Evolutionary conservation across 2,797 vertebrate species (phyloP).

Genomic region (Chiloscyllium punctatum): DNA sequence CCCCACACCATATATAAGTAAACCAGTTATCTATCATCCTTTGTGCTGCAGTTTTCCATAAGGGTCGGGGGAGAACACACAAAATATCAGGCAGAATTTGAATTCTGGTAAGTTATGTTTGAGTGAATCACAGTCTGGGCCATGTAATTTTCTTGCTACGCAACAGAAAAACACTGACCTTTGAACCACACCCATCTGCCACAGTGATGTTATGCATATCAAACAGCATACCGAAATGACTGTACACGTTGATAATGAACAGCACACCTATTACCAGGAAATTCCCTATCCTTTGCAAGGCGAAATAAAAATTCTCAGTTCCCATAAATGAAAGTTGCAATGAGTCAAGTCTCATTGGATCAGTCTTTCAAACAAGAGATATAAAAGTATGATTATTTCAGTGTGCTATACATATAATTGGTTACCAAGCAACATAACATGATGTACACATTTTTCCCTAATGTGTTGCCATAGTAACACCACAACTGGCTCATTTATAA

Average conservation of each 20-base stretch:
- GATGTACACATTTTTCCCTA: neutral
- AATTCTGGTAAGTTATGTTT: neutral
- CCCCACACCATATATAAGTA: neutral
- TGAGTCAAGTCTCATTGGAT: neutral
- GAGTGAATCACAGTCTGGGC: neutral
- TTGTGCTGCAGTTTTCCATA: neutral
- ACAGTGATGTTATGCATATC: neutral
- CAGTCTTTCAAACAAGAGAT: neutral
- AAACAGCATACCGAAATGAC: neutral
- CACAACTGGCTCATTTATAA: conserved; percentile 16
- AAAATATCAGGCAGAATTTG: neutral
- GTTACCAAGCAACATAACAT: conserved; percentile 23
- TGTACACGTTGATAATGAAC: neutral
- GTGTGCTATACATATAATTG: neutral
- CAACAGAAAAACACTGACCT: neutral
- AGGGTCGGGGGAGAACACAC: neutral
- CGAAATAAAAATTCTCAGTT: neutral
- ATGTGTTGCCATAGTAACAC: conserved; percentile 25
- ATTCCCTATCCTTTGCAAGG: neutral
- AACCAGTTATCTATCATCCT: neutral
- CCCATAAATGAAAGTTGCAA: neutral
- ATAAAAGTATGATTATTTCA: neutral
- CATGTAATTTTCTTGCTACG: neutral
- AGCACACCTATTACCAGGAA: neutral
- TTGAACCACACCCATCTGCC: neutral